Percentiles rank a stretch among this genome's conserved stretches.
phyloP scores from a whole-genome alignment of 2,888 invertebrate species.

The Elegia similella region DNA sequence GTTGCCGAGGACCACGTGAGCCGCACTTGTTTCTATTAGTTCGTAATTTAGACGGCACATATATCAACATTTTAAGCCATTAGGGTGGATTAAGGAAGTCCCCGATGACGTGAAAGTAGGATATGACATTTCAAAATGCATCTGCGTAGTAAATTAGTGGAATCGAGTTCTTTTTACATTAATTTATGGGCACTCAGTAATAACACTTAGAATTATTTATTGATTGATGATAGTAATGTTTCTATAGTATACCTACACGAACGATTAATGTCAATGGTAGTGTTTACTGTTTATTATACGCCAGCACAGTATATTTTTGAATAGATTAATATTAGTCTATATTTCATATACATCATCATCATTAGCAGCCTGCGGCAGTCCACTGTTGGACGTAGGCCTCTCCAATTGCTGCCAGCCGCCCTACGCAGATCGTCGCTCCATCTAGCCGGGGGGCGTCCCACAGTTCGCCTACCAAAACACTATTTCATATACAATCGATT shows the following conservation, averaged over 20 bases:
- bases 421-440: too few species aligned
- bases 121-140: conserved; percentile 56
- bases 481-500: too few species aligned
- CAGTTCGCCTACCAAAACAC: too few species aligned
- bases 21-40: conserved; percentile 63
- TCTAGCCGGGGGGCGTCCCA: too few species aligned
- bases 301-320: too few species aligned
- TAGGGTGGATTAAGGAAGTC: conserved; percentile 68
- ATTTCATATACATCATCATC: too few species aligned
- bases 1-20: conserved; percentile 36
- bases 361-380: too few species aligned
- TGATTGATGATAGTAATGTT: conserved; percentile 6
- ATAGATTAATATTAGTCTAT: too few species aligned
- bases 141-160: conserved; percentile 28
- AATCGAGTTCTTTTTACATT: conserved; percentile 11
- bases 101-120: conserved; percentile 63
- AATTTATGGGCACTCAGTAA: conserved; percentile 7
- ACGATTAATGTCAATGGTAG: background rate
- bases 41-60: conserved; percentile 57
- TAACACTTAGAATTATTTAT: conserved; percentile 1
- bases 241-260: background rate
- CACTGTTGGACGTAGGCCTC: too few species aligned
- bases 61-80: conserved; percentile 65
- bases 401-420: too few species aligned
- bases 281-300: too few species aligned